Base-by-base conservation (phyloP, 2,888 invertebrate species). In the Aelia acuminata region DNA sequence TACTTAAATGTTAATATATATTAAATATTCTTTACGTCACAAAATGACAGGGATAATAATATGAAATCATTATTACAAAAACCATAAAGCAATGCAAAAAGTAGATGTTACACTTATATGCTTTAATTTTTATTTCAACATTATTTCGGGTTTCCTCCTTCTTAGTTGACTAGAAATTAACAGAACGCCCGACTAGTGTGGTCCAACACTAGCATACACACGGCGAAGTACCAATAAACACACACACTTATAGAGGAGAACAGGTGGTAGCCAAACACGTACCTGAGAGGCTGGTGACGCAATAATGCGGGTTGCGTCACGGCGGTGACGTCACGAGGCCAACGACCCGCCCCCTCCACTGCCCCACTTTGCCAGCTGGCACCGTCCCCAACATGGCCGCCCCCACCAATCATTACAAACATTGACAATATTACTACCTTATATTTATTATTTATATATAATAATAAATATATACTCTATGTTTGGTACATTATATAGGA, bases 271-370 rank as follows among this genome's bases (percentile, higher is more conserved):
- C 26, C 84, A 47, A 43, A 84, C 49, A 47, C 47, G 49, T 47
- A 49, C 47, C 47, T 70, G 87, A n/a, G 31, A 75, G 10, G 35
- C 47, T 39, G n/a, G 63, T 84, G 87, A 84, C 87, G 87, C 26
- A 87, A 75, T 80, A 35, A 50, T 47, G 86, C 49, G 86, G 86
- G 86, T 84, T 80, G 87, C 87, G 84, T 84, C 87, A 84, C 31
- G 31, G 80, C 39, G 8, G 87, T 87, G 87, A 84, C 87, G 87
- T 70, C 87, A 87, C 48, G 87, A 50, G 87, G 49, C 26, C 87
- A 80, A 80, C 87, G 48, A 80, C 87, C 87, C 35, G 31, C 63
- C 50, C 80, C 80, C 48, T 7, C 85, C 85, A 48, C 8, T 84
- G 87, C 31, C 87, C 80, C 87, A 80, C 80, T 53, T 53, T 13